Percentiles rank a stretch among this genome's conserved stretches.
Conservation (phyloP, 2,113 vertebrate genomes). For the Silurus glanis region DNA sequence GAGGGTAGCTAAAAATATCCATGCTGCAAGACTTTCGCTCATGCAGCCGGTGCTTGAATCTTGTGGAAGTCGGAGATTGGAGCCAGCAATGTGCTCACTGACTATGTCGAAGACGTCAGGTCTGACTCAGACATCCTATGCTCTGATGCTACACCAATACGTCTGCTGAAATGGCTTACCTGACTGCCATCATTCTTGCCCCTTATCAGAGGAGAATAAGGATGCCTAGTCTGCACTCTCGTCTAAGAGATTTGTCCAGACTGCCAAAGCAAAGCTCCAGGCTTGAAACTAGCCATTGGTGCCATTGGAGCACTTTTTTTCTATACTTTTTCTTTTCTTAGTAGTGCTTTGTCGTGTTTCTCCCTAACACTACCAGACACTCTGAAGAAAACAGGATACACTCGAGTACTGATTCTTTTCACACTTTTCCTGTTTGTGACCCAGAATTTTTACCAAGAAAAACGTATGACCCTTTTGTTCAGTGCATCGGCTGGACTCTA, state of each 20-base stretch:
- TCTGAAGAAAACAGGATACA: background rate
- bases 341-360: background rate
- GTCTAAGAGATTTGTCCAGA: background rate
- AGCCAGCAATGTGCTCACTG: background rate
- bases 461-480: background rate
- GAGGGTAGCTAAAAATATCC: background rate
- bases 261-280: background rate
- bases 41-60: background rate
- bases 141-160: background rate
- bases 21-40: constrained; percentile 1
- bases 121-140: background rate
- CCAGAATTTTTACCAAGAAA: too few relatives aligned
- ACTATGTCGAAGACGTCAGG: background rate
- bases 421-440: background rate
- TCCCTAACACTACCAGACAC: background rate
- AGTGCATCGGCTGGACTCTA: background rate
- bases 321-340: background rate
- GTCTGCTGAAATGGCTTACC: background rate
- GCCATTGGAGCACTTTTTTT: background rate
- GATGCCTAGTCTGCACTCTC: background rate
- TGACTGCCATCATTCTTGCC: background rate
- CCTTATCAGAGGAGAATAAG: background rate
- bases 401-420: background rate
- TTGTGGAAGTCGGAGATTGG: background rate
- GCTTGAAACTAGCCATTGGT: background rate